Base-by-base conservation (phyloP, 1,140 invertebrate genomes). In the Monochamus saltuarius region DNA sequence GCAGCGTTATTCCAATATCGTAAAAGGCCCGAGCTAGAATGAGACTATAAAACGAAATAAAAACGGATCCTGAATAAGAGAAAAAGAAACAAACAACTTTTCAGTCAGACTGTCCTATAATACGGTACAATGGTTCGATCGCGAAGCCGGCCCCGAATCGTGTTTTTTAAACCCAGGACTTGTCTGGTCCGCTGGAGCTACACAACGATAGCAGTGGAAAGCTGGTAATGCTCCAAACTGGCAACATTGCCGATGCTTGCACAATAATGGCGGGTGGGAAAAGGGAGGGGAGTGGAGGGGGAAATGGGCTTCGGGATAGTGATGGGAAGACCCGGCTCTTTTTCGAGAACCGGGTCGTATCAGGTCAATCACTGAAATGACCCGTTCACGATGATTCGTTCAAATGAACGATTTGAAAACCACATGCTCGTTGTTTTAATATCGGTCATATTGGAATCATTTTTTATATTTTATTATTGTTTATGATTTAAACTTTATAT, bases 181-280 rank as follows among this genome's bases (percentile, higher is more conserved):
- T 14, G 58, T 7, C 57, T 67, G 69, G 59, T 54, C 63, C 14
- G 62, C 64, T 57, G 59, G 47, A 39, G 22, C 60, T 47, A 67
- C 64, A 69, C 62, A 69, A 66, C 62, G 39, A 59, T 63, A 63
- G 57, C 61, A 69, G 56, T 67, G 64, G 62, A 71, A 67, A 63
- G 62, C 67, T 53, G 59, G 52, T 60, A 53, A 61, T 65, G 59
- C 59, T 61, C 68, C 53, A 64, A 78, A 54, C 53, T 66, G 78
- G 74, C 78, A 79, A 79, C 79, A 61, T 56, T 62, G 78, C 65
- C 53, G 53, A 9, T 16, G 50, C 56, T 29, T 63, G 51, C 59
- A 58, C 69, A 68, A 51, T 42, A 58, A 38, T 11, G 22, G 45
- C 42, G 54, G 35, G 56, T 46, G 50, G 50, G 62, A 29, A 29